Conservation (phyloP, 2,888 invertebrate species). For the Apomyelois bistriatella region DNA sequence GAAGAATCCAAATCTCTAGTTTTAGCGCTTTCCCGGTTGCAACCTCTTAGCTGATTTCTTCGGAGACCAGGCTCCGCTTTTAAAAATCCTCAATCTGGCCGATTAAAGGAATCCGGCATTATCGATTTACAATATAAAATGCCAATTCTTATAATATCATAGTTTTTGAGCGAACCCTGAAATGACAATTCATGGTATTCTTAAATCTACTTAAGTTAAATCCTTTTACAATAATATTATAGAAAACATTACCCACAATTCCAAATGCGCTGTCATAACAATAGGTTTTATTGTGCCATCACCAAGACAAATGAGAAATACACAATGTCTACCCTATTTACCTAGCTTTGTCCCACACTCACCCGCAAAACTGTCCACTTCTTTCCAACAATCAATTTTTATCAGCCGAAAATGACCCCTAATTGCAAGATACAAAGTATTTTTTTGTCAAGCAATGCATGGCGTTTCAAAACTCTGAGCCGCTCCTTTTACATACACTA, state of each 20-base stretch:
- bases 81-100: too few relatives aligned
- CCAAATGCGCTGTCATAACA: constrained; percentile 25
- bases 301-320: constrained; percentile 75
- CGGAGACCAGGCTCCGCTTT: too few relatives aligned
- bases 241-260: background rate
- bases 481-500: constrained; percentile 67
- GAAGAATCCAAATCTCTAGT: too few relatives aligned
- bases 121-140: too few relatives aligned
- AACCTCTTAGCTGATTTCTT: too few relatives aligned
- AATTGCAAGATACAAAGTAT: constrained; percentile 40
- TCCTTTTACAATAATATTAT: background rate
- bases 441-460: constrained; percentile 53
- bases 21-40: too few relatives aligned
- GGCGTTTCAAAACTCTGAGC: constrained; percentile 60
- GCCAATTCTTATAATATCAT: too few relatives aligned
- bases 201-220: too few relatives aligned
- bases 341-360: constrained; percentile 54
- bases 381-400: constrained; percentile 48
- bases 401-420: constrained; percentile 44
- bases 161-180: too few relatives aligned
- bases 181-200: too few relatives aligned
- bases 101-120: too few relatives aligned
- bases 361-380: constrained; percentile 65
- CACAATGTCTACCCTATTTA: constrained; percentile 69
- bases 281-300: constrained; percentile 65